Evolutionary conservation across 2,797 vertebrate species (phyloP), one percentile per base, ranked within the genome.

Genomic region (Peromyscus nudipes): DNA sequence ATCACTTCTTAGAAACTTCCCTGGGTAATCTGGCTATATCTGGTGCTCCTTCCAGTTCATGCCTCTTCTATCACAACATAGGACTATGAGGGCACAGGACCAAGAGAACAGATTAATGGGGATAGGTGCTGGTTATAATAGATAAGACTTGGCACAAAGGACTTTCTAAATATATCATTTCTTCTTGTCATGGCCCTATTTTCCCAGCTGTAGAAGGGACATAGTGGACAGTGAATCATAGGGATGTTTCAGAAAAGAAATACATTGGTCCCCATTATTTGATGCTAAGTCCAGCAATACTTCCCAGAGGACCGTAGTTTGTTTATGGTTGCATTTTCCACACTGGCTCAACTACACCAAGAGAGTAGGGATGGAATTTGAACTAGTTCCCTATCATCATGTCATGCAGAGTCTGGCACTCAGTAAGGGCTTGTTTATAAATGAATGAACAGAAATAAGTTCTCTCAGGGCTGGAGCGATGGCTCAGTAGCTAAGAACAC

Each of bases 181-280:
- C 62, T 62, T 10, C 46, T 85, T 43, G 43, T 17, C 2, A 40
- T 1, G 11, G 75, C 60, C 34, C 19, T 31, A 29, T 76, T 46
- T 87, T 12, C 55, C 81, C 60, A 75, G 34, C 31, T 82, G 3
- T 10, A 75, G 60, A 43, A 64, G 17, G 62, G 16, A n/a, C 49
- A 7, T 1, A 37, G 31, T 27, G 25, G 83, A 27, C 5, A 49
- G 12, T 46, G 69, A 40, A 46, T 55, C 34, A 31, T 1, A 62
- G 34, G 31, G 13, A 10, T 62, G 40, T 7, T 85, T 65, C 49
- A 40, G 86, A 90, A 69, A 92, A 93, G 62, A 82, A 82, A 89
- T 27, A 23, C 62, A 29, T 17, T 3, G 40, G 52, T 67, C 31
- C 46, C 69, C 10, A 49, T 75, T 73, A 49, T 67, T 64, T 3